These are phyloP conservation scores for Aphidius colemani DNA, from an alignment of 2,888 invertebrate genomes.

Conservation along the genomic window DNA sequence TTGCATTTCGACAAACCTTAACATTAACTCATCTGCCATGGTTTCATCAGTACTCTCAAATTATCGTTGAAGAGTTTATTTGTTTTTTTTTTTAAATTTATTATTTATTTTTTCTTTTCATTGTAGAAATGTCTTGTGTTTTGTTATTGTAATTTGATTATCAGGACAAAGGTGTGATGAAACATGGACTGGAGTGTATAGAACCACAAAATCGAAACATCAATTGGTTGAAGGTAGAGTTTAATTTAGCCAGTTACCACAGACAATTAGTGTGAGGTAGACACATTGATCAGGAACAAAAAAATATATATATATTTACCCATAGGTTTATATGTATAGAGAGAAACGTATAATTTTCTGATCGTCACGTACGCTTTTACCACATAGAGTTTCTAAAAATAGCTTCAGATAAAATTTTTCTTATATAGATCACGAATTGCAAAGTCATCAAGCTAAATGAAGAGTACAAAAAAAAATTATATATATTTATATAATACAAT, in stretches of 20 bases:
- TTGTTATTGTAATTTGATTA: too few relatives aligned
- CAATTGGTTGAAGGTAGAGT: slow-evolving; percentile 7
- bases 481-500: too few relatives aligned
- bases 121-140: too few relatives aligned
- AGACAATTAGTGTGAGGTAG: slow-evolving; percentile 17
- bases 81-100: slow-evolving; percentile 10
- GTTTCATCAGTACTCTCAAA: not conserved
- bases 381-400: not conserved
- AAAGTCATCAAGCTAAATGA: not conserved
- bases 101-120: not conserved
- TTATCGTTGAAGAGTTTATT: not conserved
- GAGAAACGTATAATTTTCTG: slow-evolving; percentile 32
- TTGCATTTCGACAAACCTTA: slow-evolving; percentile 30
- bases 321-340: not conserved
- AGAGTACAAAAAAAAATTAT: not conserved
- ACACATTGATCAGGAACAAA: slow-evolving; percentile 1
- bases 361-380: slow-evolving; percentile 30
- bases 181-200: not conserved
- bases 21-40: not conserved
- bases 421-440: slow-evolving; percentile 2
- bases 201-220: slow-evolving; percentile 15
- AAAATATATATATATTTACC: slow-evolving; percentile 8
- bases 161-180: too few relatives aligned
- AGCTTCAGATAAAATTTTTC: slow-evolving; percentile 6
- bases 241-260: slow-evolving; percentile 17